Evolutionary conservation across 1,140 invertebrate species (phyloP).

Genomic region (Adelges cooleyi): DNA sequence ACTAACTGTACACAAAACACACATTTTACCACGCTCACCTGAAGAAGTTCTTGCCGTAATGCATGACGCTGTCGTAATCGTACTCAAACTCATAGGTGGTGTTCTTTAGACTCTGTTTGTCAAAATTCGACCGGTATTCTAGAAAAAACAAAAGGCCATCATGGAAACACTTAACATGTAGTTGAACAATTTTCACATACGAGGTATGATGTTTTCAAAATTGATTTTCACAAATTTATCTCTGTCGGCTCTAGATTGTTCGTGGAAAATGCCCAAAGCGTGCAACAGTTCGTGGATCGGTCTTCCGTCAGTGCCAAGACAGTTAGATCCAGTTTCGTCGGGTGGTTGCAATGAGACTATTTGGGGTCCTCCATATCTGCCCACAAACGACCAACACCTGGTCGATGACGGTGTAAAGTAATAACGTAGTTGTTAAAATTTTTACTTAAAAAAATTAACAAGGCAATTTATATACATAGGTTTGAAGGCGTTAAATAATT

Average conservation of each 20-base stretch:
- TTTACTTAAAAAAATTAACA: no score
- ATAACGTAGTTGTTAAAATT: no score
- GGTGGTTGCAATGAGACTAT: conserved; percentile 52
- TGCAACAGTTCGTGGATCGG: conserved; percentile 57
- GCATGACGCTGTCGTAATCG: conserved; percentile 62
- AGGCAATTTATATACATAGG: no score
- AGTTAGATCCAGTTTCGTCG: conserved; percentile 45
- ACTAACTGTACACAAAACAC: background rate
- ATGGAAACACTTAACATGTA: no score
- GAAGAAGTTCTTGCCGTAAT: conserved; percentile 51
- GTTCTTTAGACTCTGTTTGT: conserved; percentile 49
- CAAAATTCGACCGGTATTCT: conserved; percentile 48
- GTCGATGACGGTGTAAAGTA: background rate
- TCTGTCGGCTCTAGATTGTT: conserved; percentile 50
- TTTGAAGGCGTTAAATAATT: no score
- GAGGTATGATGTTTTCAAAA: conserved; percentile 44
- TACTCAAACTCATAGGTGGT: conserved; percentile 53
- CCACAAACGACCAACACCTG: conserved; percentile 56
- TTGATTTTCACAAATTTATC: conserved; percentile 49
- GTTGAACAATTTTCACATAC: no score
- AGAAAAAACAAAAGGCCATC: conserved; percentile 35
- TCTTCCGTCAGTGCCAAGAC: conserved; percentile 47
- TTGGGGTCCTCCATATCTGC: conserved; percentile 51
- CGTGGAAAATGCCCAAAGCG: conserved; percentile 52
- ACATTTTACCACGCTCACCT: conserved; percentile 35